phyloP scores from a whole-genome alignment of 1,140 invertebrate genomes.

The Hestina assimilis region DNA sequence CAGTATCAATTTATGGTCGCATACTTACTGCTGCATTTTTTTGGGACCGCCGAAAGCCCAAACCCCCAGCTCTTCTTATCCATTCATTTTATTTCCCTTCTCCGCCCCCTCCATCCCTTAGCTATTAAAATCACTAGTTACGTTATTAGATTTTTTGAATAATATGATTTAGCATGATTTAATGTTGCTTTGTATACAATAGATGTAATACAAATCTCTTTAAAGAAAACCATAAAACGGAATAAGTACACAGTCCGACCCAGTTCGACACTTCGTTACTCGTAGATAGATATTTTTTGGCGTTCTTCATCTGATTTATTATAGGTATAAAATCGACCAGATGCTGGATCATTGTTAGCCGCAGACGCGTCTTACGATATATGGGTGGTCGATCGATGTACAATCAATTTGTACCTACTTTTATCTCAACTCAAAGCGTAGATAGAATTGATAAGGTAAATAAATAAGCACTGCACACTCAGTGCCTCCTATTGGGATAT shows the following conservation, averaged over 20 bases:
- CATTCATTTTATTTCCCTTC: too few species aligned
- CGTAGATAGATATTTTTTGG: constrained; percentile 54
- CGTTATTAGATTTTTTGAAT: too few species aligned
- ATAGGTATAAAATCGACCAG: constrained; percentile 55
- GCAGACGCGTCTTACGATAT: constrained; percentile 33
- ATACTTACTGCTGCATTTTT: too few species aligned
- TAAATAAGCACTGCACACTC: neutral
- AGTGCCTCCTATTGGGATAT: too few species aligned
- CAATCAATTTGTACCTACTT: neutral
- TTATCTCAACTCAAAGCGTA: neutral
- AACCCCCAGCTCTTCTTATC: too few species aligned
- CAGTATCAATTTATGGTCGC: too few species aligned
- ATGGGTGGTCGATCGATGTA: constrained; percentile 45
- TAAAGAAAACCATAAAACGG: constrained; percentile 18
- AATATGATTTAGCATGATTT: too few species aligned
- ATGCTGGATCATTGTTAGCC: constrained; percentile 48
- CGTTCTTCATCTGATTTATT: constrained; percentile 57
- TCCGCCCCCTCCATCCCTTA: too few species aligned
- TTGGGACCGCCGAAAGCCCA: too few species aligned
- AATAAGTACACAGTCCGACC: constrained; percentile 24
- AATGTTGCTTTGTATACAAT: too few species aligned
- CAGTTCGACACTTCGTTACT: constrained; percentile 47
- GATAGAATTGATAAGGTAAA: neutral
- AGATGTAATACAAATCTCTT: neutral
- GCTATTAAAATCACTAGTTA: too few species aligned